Evolutionary conservation across 2,797 vertebrate genomes (phyloP).

Genomic region (Takifugu ocellatus): DNA sequence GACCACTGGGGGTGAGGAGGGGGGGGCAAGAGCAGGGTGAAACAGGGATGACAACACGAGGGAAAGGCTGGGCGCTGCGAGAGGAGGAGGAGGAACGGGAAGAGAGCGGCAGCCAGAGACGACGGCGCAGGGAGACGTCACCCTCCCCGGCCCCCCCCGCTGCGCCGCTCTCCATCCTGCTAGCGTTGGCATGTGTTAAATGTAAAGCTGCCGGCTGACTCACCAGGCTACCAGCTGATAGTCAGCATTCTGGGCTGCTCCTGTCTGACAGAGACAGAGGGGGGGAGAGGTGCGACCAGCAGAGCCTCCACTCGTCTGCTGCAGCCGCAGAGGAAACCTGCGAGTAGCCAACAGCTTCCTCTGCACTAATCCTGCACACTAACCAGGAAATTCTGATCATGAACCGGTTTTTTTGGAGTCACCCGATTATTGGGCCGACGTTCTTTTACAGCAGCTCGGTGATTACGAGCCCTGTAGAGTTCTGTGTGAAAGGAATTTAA

Average conservation of each 20-base stretch:
- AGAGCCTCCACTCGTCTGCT: too few species aligned
- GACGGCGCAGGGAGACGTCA: conserved; percentile 61
- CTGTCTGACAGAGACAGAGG: conserved; percentile 57
- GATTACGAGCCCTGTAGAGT: too few species aligned
- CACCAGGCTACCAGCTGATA: conserved; percentile 69
- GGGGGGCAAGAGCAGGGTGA: conserved; percentile 37
- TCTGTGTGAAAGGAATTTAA: too few species aligned
- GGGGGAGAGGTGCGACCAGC: conserved; percentile 38
- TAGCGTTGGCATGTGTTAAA: conserved; percentile 75
- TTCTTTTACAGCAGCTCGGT: too few species aligned
- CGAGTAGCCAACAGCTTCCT: too few species aligned
- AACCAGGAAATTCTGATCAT: too few species aligned
- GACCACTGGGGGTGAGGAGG: conserved; percentile 62
- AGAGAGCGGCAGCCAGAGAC: conserved; percentile 56
- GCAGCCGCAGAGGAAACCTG: too few species aligned
- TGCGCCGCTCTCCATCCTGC: conserved; percentile 63
- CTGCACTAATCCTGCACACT: too few species aligned
- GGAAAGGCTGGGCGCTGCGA: conserved; percentile 21
- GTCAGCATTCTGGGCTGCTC: conserved; percentile 69
- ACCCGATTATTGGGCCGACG: too few species aligned
- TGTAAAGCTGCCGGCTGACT: conserved; percentile 75
- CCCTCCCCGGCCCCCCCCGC: conserved; percentile 58
- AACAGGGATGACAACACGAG: conserved; percentile 19
- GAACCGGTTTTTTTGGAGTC: too few species aligned
- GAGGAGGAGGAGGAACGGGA: conserved; percentile 27